Evolutionary conservation across 2,113 vertebrate genomes (phyloP).

Genomic region (Dasyprocta punctata): DNA sequence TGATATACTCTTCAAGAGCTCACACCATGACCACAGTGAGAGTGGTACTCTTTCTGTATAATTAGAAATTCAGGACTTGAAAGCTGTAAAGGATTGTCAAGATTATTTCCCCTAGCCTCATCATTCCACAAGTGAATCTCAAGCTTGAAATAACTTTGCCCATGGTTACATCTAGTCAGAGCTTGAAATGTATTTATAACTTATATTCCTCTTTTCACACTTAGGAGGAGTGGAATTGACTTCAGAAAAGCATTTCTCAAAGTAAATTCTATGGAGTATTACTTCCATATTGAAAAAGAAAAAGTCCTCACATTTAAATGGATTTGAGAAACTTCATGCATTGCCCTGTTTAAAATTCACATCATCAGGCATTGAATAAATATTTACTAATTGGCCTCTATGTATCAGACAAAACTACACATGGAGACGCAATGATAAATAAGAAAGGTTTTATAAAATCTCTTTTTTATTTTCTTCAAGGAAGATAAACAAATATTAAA

Average conservation of each 20-base stretch:
- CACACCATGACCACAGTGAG: not conserved
- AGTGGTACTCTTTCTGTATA: constrained; percentile 18
- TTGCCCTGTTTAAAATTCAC: not conserved
- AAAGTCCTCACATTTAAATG: not conserved
- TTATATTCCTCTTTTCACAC: constrained; percentile 69
- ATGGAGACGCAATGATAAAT: not conserved
- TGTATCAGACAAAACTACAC: not conserved
- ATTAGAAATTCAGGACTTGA: constrained; percentile 42
- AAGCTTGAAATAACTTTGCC: constrained; percentile 74
- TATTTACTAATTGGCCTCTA: not conserved
- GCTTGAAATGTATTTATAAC: constrained; percentile 69
- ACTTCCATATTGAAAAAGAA: not conserved
- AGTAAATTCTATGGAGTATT: constrained; percentile 52
- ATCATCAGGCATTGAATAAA: constrained; percentile 17
- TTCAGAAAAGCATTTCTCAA: constrained; percentile 69
- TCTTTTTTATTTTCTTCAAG: not conserved
- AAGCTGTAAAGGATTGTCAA: constrained; percentile 33
- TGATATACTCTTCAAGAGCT: not conserved
- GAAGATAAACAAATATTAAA: constrained; percentile 18
- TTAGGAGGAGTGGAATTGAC: constrained; percentile 69
- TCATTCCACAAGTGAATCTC: constrained; percentile 63
- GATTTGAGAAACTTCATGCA: not conserved
- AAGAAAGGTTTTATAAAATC: not conserved
- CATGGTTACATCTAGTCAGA: constrained; percentile 64
- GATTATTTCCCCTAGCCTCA: constrained; percentile 37